Evolutionary conservation across 2,113 vertebrate species (phyloP), one percentile per base, ranked within the genome.

Genomic region (Anguilla japonica): DNA sequence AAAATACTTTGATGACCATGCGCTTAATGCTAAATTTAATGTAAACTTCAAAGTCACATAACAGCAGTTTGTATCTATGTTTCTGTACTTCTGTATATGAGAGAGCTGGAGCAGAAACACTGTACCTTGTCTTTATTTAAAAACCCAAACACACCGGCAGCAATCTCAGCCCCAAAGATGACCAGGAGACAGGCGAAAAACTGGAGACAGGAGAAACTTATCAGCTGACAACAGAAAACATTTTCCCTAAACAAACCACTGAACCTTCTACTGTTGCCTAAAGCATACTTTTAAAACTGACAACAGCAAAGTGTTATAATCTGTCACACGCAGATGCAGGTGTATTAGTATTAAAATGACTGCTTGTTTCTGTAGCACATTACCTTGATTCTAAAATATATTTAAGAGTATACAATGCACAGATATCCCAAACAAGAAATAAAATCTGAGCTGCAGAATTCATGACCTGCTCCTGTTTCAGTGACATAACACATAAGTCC

Each of bases 121-220:
- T 3, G 90, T 94, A 99, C 98, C 94, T 95, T 94, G 53, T 96
- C 95, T 93, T 98, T 99, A 94, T 97, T 99, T 86, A 99, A 88
- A 92, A 99, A 99, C 83, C 97, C 97, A 95, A 99, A 99, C 83
- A 99, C 98, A 67, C 98, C 98, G 85, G 98, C 97, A 50, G 98
- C 97, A 87, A 99, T 92, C 93, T 99, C 98, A 78, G 98, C 97
- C 29, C 97, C 98, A 92, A 99, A 99, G 95, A 99, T 99, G 93
- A 99, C 97, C 93, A 99, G 87, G 53, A 99, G 95, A 88, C 97
- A 99, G 88, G 97, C 94, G 89, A 99, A 99, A 93, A 99, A 99
- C 98, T 99, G 93, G 7, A 88, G n/a, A 86, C 91, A 82, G 87
- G 85, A 92, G 90, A n/a, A 9, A 71, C 20, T 60, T 0, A 53